These are phyloP conservation scores for Notamacropus eugenii DNA, from an alignment of 2,797 vertebrate genomes.

Conservation along the genomic window DNA sequence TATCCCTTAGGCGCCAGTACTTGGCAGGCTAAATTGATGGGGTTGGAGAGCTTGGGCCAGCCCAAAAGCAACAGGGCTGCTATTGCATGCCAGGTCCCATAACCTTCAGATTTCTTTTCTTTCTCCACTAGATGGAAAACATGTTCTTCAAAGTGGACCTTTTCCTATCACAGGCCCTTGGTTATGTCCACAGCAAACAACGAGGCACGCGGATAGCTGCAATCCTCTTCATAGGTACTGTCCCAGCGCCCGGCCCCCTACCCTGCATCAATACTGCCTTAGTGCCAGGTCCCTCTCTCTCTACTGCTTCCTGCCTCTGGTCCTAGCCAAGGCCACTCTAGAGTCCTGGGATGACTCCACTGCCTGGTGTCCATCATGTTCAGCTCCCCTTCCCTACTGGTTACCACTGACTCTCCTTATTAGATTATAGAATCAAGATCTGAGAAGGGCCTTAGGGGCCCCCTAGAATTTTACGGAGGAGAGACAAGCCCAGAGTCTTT, in stretches of 20 bases:
- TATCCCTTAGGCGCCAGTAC: not conserved
- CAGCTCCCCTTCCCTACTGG: not conserved
- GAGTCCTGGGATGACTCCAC: not conserved
- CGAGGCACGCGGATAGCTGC: slow-evolving; percentile 4
- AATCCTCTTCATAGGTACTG: not conserved
- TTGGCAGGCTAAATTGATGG: not conserved
- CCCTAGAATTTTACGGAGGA: not conserved
- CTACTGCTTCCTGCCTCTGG: not conserved
- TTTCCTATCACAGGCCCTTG: slow-evolving; percentile 24
- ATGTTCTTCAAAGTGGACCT: not conserved
- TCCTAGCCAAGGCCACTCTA: not conserved
- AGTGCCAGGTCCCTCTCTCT: not conserved
- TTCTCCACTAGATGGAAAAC: slow-evolving; percentile 6
- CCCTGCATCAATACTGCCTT: not conserved
- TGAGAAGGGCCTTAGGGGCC: not conserved
- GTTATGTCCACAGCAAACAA: not conserved
- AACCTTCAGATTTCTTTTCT: slow-evolving; percentile 10
- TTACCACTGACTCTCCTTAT: not conserved
- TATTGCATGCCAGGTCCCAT: not conserved
- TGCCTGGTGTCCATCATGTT: not conserved
- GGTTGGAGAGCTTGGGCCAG: not conserved
- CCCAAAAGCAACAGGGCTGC: slow-evolving; percentile 6
- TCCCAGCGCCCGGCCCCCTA: not conserved
- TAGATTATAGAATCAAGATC: not conserved
- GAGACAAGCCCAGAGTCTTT: not conserved